phyloP scores from a whole-genome alignment of 2,797 vertebrate genomes.

The Lithobates sylvaticus region DNA sequence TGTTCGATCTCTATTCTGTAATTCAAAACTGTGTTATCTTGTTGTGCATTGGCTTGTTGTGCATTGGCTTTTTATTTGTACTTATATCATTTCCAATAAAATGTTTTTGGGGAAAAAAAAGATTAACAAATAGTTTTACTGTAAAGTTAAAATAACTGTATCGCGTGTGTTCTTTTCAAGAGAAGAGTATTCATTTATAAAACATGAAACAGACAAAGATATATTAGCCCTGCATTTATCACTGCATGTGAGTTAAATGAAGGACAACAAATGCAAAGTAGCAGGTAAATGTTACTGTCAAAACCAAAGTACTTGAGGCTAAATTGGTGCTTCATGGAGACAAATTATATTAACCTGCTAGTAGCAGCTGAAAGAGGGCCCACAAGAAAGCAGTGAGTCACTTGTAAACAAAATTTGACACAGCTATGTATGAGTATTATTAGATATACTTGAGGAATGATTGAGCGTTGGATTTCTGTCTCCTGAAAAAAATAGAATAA shows the following conservation, averaged over 20 bases:
- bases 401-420: background rate
- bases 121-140: background rate
- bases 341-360: constrained; percentile 28
- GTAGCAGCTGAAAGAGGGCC: background rate
- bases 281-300: constrained; percentile 23
- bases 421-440: background rate
- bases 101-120: too few relatives aligned
- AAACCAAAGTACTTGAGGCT: constrained; percentile 13
- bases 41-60: too few relatives aligned
- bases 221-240: constrained; percentile 9
- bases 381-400: constrained; percentile 8
- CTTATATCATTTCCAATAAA: too few relatives aligned
- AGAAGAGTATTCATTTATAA: background rate
- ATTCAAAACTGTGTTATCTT: too few relatives aligned
- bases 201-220: background rate
- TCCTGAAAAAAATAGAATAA: constrained; percentile 3
- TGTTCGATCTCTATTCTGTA: too few relatives aligned
- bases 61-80: too few relatives aligned
- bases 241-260: background rate
- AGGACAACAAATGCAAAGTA: constrained; percentile 17
- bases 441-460: constrained; percentile 10
- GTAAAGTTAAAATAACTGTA: background rate
- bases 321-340: constrained; percentile 16
- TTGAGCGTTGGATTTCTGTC: background rate
- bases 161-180: background rate